phyloP scores from a whole-genome alignment of 1,140 invertebrate species.

The Uloborus diversus region DNA sequence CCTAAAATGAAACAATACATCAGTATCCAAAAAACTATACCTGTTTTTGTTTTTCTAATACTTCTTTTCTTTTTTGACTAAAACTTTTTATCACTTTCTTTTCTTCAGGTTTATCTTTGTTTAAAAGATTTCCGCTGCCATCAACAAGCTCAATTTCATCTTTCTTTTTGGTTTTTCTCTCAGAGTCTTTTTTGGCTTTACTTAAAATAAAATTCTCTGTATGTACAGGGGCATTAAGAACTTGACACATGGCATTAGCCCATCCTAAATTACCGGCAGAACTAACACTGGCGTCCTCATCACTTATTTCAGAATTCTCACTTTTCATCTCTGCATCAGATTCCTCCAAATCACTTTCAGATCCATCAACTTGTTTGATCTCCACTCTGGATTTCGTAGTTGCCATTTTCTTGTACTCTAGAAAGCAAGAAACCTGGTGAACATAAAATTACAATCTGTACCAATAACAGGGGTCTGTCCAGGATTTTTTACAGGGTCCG shows the following conservation, averaged over 20 bases:
- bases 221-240: slow-evolving; percentile 77
- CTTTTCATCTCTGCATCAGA: too few relatives aligned
- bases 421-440: too few relatives aligned
- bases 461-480: too few relatives aligned
- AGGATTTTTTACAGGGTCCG: too few relatives aligned
- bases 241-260: slow-evolving; percentile 70
- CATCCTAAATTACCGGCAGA: slow-evolving; percentile 66
- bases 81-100: slow-evolving; percentile 63
- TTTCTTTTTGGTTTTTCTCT: slow-evolving; percentile 65
- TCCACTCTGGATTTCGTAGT: too few relatives aligned
- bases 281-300: too few relatives aligned
- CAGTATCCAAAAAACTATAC: not conserved
- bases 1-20: too few relatives aligned
- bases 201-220: slow-evolving; percentile 77
- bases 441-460: too few relatives aligned
- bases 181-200: slow-evolving; percentile 66
- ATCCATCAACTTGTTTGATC: too few relatives aligned
- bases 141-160: slow-evolving; percentile 67
- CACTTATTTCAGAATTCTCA: too few relatives aligned
- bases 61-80: slow-evolving; percentile 43
- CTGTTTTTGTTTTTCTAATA: slow-evolving; percentile 65
- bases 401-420: too few relatives aligned
- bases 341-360: too few relatives aligned
- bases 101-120: slow-evolving; percentile 61
- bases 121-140: slow-evolving; percentile 66